Conservation (phyloP, 2,797 vertebrate species). For the Odontamblyopus rebecca region DNA sequence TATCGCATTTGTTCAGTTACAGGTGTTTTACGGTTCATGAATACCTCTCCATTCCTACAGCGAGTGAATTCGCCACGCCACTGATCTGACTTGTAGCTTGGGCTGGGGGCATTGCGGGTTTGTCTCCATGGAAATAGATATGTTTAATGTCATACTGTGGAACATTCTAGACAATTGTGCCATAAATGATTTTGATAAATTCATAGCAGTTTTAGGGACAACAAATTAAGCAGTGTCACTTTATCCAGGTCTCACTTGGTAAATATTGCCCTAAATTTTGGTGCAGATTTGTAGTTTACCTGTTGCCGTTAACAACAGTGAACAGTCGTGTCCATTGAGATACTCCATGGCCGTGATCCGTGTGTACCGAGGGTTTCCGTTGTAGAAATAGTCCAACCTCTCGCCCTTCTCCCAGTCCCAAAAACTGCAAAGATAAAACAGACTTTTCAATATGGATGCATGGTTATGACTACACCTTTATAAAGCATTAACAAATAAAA, state of each 20-base stretch:
- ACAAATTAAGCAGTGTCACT: not conserved
- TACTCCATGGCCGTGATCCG: slow-evolving; percentile 97
- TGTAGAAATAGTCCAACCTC: slow-evolving; percentile 96
- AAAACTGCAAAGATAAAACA: slow-evolving; percentile 74
- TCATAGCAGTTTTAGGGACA: not conserved
- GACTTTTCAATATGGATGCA: not conserved
- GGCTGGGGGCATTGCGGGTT: too few relatives aligned
- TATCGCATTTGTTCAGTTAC: too few relatives aligned
- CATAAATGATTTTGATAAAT: not conserved
- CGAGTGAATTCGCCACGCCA: too few relatives aligned
- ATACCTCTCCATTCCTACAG: too few relatives aligned
- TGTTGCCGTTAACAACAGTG: slow-evolving; percentile 92
- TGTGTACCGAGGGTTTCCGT: slow-evolving; percentile 95
- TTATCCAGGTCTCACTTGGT: not conserved
- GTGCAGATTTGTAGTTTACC: slow-evolving; percentile 65
- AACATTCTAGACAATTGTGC: not conserved
- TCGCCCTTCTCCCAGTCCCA: slow-evolving; percentile 99
- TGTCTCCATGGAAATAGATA: too few relatives aligned
- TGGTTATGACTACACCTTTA: too few relatives aligned
- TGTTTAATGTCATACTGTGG: too few relatives aligned
- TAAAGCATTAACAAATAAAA: not conserved
- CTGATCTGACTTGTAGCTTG: too few relatives aligned
- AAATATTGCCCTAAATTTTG: not conserved
- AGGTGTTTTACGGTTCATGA: too few relatives aligned
- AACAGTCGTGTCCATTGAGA: slow-evolving; percentile 94